Percentiles rank a stretch among this genome's conserved stretches.
phyloP scores from a whole-genome alignment of 2,888 invertebrate genomes.

The Eupithecia subfuscata region DNA sequence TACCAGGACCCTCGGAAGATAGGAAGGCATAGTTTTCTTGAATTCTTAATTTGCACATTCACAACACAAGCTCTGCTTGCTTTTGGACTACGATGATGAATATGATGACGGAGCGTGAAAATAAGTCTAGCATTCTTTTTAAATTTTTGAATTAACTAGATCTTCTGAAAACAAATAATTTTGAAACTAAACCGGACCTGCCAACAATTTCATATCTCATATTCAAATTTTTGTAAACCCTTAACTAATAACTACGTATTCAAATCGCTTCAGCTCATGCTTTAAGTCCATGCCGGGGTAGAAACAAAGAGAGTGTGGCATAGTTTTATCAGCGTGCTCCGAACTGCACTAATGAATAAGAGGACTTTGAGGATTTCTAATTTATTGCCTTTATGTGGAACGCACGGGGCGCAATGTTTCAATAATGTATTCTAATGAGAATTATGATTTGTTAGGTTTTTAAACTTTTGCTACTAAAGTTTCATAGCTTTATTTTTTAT shows the following conservation, averaged over 20 bases:
- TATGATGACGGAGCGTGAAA: background rate
- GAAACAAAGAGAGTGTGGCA: constrained; percentile 50
- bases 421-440: background rate
- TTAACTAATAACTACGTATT: background rate
- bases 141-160: background rate
- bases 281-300: constrained; percentile 7
- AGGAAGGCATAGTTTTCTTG: background rate
- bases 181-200: background rate
- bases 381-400: constrained; percentile 25
- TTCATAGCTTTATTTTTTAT: too few species aligned
- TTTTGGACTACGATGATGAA: background rate
- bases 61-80: background rate
- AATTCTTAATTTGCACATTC: background rate
- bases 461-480: too few species aligned
- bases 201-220: background rate
- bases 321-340: constrained; percentile 62
- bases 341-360: constrained; percentile 55
- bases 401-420: background rate
- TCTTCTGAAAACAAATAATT: background rate
- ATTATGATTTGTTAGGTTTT: background rate
- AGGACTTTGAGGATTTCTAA: constrained; percentile 24
- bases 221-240: constrained; percentile 34
- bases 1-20: background rate
- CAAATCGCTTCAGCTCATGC: constrained; percentile 3
- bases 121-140: background rate